A percentile compares a stretch with the other conserved stretches of the same genome.
These are phyloP conservation scores for Listronotus bonariensis DNA, from an alignment of 1,140 invertebrate species.

Conservation along the genomic window DNA sequence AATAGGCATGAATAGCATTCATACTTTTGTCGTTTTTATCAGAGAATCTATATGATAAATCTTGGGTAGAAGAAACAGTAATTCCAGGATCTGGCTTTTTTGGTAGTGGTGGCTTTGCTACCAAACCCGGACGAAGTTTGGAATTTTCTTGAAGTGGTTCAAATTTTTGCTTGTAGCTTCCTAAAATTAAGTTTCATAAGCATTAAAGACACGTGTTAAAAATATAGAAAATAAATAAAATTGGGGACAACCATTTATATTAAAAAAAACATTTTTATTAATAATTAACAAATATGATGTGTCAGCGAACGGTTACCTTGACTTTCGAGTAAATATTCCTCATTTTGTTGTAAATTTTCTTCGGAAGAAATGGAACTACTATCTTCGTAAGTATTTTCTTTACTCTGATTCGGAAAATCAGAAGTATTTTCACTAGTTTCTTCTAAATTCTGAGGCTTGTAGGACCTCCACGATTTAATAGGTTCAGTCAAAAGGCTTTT, in stretches of 20 bases:
- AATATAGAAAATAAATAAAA: too few relatives aligned
- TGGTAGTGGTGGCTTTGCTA: constrained; percentile 11
- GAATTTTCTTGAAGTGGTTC: too few relatives aligned
- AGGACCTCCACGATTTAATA: constrained; percentile 41
- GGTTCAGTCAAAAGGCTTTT: constrained; percentile 45
- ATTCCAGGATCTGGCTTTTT: constrained; percentile 40
- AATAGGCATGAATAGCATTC: constrained; percentile 39
- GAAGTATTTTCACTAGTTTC: constrained; percentile 30
- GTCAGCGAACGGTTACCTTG: too few relatives aligned
- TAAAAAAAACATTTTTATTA: too few relatives aligned
- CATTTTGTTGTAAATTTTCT: constrained; percentile 18
- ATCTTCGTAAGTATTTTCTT: constrained; percentile 30
- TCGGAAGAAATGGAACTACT: constrained; percentile 31
- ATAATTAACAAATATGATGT: too few relatives aligned
- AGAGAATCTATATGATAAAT: constrained; percentile 26
- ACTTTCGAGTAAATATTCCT: constrained; percentile 2
- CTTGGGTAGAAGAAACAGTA: constrained; percentile 44
- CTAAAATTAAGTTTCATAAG: background rate
- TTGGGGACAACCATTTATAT: too few relatives aligned
- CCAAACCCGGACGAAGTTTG: constrained; percentile 6
- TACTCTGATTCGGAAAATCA: constrained; percentile 23
- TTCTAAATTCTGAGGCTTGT: constrained; percentile 2
- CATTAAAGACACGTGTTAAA: too few relatives aligned
- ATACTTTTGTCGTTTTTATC: constrained; percentile 13
- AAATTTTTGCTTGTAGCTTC: background rate